Conservation (phyloP, 1,140 invertebrate genomes). For the Apolygus lucorum region DNA sequence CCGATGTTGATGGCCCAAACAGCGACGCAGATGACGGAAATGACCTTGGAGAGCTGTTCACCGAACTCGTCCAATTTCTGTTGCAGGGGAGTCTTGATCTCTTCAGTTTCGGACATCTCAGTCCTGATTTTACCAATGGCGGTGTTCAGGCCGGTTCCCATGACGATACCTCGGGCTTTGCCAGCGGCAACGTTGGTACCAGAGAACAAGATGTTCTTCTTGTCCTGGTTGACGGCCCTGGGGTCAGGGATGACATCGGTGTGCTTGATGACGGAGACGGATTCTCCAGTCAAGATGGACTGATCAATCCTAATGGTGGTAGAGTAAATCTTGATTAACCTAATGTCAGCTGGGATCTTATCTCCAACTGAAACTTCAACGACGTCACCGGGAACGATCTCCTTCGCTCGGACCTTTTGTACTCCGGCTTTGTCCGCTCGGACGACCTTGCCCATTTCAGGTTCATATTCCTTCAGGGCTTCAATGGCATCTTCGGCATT, state of each 20-base stretch:
- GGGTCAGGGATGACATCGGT: conserved; percentile 94
- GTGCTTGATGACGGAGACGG: conserved; percentile 99
- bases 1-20: conserved; percentile 99
- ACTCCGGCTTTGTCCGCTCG: conserved; percentile 90
- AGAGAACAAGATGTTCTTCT: conserved; percentile 98
- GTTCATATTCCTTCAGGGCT: conserved; percentile 99
- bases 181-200: conserved; percentile 99
- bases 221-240: conserved; percentile 96
- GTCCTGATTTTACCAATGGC: conserved; percentile 99
- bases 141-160: conserved; percentile 96
- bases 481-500: conserved; percentile 99
- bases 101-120: conserved; percentile 99
- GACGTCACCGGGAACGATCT: conserved; percentile 97
- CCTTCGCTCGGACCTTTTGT: conserved; percentile 92
- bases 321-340: conserved; percentile 92
- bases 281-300: conserved; percentile 98
- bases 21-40: conserved; percentile 98
- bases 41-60: conserved; percentile 98
- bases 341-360: conserved; percentile 99
- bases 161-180: conserved; percentile 95
- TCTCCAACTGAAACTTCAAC: conserved; percentile 96
- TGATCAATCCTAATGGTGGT: conserved; percentile 99
- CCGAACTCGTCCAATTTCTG: conserved; percentile 99
- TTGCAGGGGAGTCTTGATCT: conserved; percentile 98
- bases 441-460: conserved; percentile 99